These are phyloP conservation scores for Nyleta sp. DNA, from an alignment of 2,888 invertebrate species.

Conservation along the genomic window DNA sequence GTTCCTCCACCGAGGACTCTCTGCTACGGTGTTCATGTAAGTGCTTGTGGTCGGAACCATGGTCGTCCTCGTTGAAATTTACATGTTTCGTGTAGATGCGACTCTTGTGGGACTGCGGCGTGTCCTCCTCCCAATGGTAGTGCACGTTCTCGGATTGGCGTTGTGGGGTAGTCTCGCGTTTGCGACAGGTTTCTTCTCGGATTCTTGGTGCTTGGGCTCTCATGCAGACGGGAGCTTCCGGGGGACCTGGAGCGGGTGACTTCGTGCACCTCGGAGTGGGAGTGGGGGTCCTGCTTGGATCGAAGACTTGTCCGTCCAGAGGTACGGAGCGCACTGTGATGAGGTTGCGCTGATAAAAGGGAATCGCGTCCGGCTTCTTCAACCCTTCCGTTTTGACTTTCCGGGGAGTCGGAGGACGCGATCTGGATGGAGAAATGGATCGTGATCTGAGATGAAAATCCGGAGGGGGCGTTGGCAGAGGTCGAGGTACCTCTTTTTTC, in stretches of 20 bases:
- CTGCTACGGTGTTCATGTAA: slow-evolving; percentile 73
- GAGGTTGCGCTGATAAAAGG: slow-evolving; percentile 91
- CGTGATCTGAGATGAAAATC: slow-evolving; percentile 77
- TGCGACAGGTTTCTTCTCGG: slow-evolving; percentile 82
- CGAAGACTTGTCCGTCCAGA: slow-evolving; percentile 73
- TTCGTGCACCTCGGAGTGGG: slow-evolving; percentile 83
- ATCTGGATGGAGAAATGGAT: slow-evolving; percentile 84
- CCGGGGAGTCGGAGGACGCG: slow-evolving; percentile 86
- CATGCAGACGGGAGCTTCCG: slow-evolving; percentile 81
- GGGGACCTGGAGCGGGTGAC: slow-evolving; percentile 89
- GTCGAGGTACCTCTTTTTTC: slow-evolving; percentile 73
- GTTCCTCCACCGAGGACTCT: slow-evolving; percentile 69
- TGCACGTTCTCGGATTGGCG: slow-evolving; percentile 80
- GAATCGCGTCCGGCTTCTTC: slow-evolving; percentile 90
- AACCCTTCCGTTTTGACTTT: slow-evolving; percentile 74
- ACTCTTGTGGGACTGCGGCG: slow-evolving; percentile 76
- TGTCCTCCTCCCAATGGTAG: slow-evolving; percentile 80
- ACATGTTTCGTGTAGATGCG: slow-evolving; percentile 71
- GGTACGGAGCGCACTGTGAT: slow-evolving; percentile 84
- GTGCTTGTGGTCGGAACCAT: slow-evolving; percentile 61
- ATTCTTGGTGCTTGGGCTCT: slow-evolving; percentile 87
- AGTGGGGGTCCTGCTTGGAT: slow-evolving; percentile 78
- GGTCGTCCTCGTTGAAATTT: slow-evolving; percentile 81
- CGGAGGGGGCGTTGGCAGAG: slow-evolving; percentile 79
- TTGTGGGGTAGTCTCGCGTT: slow-evolving; percentile 73